Evolutionary conservation across 2,797 vertebrate species (phyloP).

Genomic region (Eulemur coronatus): DNA sequence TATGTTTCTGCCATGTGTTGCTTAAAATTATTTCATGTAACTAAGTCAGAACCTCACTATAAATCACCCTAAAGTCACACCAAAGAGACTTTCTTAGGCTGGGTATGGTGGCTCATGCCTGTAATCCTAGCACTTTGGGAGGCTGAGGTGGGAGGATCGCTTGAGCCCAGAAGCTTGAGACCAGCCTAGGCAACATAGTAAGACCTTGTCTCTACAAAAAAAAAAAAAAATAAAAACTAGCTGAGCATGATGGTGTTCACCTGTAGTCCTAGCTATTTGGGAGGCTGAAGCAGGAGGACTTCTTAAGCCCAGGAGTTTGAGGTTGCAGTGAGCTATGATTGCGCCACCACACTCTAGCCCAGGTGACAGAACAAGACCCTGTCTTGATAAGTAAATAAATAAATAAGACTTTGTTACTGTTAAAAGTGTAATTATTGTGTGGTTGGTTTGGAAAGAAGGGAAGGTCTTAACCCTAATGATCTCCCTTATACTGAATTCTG

Average conservation of each 20-base stretch:
- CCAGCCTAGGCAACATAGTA: neutral
- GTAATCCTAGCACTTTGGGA: neutral
- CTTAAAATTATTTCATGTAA: slow-evolving; percentile 23
- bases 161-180: neutral
- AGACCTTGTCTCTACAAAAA: neutral
- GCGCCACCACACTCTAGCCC: neutral
- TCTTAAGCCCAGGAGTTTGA: neutral
- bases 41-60: neutral
- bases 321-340: neutral
- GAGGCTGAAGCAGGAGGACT: neutral
- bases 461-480: neutral
- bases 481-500: neutral
- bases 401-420: neutral
- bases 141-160: neutral
- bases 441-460: neutral
- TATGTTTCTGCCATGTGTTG: neutral
- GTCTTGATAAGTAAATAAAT: neutral
- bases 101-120: neutral
- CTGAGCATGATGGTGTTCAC: neutral
- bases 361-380: neutral
- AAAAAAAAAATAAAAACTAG: neutral
- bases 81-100: neutral
- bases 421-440: neutral
- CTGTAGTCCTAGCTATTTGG: neutral
- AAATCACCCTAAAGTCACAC: neutral